Base-by-base conservation (phyloP, 2,888 invertebrate genomes). In the Pollenia amentaria region DNA sequence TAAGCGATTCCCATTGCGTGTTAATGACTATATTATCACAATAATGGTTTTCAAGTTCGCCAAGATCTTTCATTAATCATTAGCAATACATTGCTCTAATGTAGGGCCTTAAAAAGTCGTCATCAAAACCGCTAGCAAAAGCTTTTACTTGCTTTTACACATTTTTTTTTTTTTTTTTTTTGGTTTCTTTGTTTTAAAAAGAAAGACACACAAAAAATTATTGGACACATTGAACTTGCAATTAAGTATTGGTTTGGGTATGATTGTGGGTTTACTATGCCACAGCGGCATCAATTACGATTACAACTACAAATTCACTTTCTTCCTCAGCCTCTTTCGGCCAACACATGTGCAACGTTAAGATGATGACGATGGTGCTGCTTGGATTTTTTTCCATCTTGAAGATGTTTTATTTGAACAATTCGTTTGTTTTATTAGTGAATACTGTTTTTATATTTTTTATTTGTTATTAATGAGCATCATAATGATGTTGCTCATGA, bases 201-300 rank as follows among this genome's bases (percentile, higher is more conserved):
- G 21, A 75, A 67, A 69, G 44, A 62, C 57, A 76, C 6, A 51
- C 16, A 51, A 77, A 65, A 72, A 40, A 46, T 65, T 78, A 76
- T 86, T 86, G 86, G 83, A 84, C 84, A 84, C 84, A 87, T 81
- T 87, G 87, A 87, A 87, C 87, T 87, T 87, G 77, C 80, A 87
- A 84, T 84, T 84, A 87, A 81, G 69, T 73, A 80, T 77, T 73
- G 84, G 80, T 42, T 83, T 46, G 65, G 57, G 53, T 62, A 72
- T 81, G 77, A 73, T 73, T 77, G 82, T 67, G 77, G 72, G 82
- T 75, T 86, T 78, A 84, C 78, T 78, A 73, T 84, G 78, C 78
- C 84, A 79, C 78, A 60, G 38, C 48, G 60, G 14, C 57, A 44
- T 48, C 57, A 62, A 64, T 65, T 53, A 9, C 46, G 10, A 75